These are phyloP conservation scores for Echinometra lucunter DNA, from an alignment of 53 echinoderm and acorn worm species.

Conservation along the genomic window DNA sequence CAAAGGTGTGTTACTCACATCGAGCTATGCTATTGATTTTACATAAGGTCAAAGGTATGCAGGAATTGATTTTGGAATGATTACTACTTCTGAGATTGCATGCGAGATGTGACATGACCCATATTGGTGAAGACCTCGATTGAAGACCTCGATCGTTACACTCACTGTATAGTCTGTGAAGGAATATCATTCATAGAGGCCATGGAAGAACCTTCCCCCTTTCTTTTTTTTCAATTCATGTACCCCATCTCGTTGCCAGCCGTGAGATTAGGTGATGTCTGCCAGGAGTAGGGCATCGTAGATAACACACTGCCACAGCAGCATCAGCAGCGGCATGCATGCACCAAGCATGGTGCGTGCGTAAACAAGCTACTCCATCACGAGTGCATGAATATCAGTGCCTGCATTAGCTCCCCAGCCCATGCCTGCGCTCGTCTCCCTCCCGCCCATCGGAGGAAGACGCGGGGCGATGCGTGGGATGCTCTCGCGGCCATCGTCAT, in stretches of 20 bases:
- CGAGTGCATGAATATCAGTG: conserved; percentile 65
- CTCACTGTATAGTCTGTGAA: background rate
- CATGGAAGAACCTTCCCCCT: background rate
- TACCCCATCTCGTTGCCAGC: conserved; percentile 38
- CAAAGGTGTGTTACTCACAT: background rate
- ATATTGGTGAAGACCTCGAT: background rate
- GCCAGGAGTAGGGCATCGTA: conserved; percentile 24
- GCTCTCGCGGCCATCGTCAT: background rate
- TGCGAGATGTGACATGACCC: background rate
- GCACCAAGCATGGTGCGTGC: conserved; percentile 64
- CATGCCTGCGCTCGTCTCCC: conserved; percentile 2
- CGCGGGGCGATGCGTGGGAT: conserved; percentile 11
- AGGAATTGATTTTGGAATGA: conserved; percentile 9
- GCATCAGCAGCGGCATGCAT: too few relatives aligned
- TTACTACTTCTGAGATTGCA: conserved; percentile 5
- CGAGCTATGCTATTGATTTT: conserved; percentile 3
- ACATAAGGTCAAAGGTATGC: conserved; percentile 8
- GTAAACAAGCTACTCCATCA: conserved; percentile 73
- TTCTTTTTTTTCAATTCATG: conserved; percentile 32
- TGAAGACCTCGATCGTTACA: background rate
- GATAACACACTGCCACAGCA: conserved; percentile 32
- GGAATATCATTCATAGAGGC: background rate
- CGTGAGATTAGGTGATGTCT: conserved; percentile 5
- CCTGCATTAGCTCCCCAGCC: conserved; percentile 50
- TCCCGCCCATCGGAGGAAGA: conserved; percentile 49